These are phyloP conservation scores for Setipinna tenuifilis DNA, from an alignment of 2,797 vertebrate species.

Conservation along the genomic window DNA sequence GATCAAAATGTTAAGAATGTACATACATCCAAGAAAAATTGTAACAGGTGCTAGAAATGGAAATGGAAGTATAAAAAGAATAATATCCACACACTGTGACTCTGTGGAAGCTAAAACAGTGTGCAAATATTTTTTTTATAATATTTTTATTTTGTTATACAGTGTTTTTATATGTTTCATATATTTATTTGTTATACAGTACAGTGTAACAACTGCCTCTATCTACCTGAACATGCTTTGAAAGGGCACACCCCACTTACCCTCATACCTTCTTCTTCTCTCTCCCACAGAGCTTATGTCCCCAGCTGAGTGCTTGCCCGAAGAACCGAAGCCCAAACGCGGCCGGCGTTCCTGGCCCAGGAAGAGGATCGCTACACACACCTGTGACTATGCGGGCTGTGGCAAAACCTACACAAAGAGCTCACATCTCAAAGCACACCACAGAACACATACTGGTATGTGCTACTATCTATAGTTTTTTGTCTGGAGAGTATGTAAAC, in stretches of 20 bases:
- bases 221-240: slow-evolving; percentile 48
- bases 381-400: slow-evolving; percentile 93
- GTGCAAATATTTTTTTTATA: too few relatives aligned
- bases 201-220: background rate
- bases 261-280: background rate
- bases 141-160: too few relatives aligned
- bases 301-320: slow-evolving; percentile 82
- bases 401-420: slow-evolving; percentile 99
- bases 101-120: too few relatives aligned
- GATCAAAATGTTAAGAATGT: too few relatives aligned
- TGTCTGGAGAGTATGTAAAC: background rate
- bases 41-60: too few relatives aligned
- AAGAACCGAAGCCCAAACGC: slow-evolving; percentile 93
- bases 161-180: too few relatives aligned
- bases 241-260: background rate
- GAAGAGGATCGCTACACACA: slow-evolving; percentile 95
- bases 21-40: too few relatives aligned
- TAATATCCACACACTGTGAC: too few relatives aligned
- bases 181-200: too few relatives aligned
- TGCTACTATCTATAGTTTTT: background rate
- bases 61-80: too few relatives aligned
- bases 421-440: slow-evolving; percentile 97
- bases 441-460: slow-evolving; percentile 97
- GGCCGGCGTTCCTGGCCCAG: slow-evolving; percentile 94
- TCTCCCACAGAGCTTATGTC: slow-evolving; percentile 84